Base-by-base conservation (phyloP, 1,140 invertebrate species). In the Planococcus citri region DNA sequence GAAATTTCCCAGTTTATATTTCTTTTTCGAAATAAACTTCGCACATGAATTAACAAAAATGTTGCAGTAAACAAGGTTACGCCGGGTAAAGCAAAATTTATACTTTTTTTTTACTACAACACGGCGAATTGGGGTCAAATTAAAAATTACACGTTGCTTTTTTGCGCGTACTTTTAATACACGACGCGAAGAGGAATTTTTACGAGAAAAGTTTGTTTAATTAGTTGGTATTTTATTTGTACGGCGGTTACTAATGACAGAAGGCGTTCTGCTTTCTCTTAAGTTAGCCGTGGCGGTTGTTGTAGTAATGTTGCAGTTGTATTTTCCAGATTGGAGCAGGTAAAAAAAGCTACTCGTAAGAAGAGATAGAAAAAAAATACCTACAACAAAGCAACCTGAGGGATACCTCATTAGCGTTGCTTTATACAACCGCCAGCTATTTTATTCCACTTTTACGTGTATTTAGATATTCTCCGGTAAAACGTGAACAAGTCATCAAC, bases 151-250 rank as follows among this genome's bases (percentile, higher is more conserved):
- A 51, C 41, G 41, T 51, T 51, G n/a, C 41, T 51, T 51, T 33
- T 51, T 51, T 51, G 41, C 41, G 41, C 41, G 41, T 20, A 51
- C 6, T 51, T 14, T 51, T 9, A 51, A 51, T 51, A 51, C 41
- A 20, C n/a, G n/a, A n/a, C n/a, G 17, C 17, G 41, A n/a, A 14
- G 41, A 14, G 41, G 41, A 17, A 51, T 51, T 51, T 51, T 51
- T 51, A 51, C 41, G 41, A 51, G 41, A n/a, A 51, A 51, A 51
- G 41, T 51, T 51, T 51, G 41, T 51, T 51, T 51, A 51, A 51
- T 51, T 51, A 51, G 41, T 51, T 51, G 10, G 41, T 51, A 51
- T 51, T 51, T 51, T 51, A 51, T 51, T 51, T 20, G 6, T n/a
- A 17, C 41, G 17, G 41, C 41, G 41, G 41, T 51, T 51, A 51